Percentiles rank a stretch among this genome's conserved stretches.
phyloP scores from a whole-genome alignment of 2,797 vertebrate genomes.

The Oreortyx pictus region DNA sequence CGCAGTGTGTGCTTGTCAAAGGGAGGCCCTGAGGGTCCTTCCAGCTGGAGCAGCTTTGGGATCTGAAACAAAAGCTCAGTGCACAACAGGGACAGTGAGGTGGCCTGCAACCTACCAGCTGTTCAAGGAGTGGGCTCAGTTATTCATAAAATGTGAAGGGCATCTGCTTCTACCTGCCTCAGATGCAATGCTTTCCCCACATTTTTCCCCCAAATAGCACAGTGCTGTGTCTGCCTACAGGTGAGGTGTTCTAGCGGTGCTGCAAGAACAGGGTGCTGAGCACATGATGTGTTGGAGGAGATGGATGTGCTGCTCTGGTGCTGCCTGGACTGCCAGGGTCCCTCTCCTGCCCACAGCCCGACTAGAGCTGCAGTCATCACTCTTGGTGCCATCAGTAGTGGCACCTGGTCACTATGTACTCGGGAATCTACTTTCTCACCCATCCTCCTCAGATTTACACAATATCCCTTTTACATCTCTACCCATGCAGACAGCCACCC shows the following conservation, averaged over 20 bases:
- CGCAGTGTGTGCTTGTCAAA: neutral
- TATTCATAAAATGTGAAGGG: neutral
- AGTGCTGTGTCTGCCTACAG: neutral
- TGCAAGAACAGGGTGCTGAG: neutral
- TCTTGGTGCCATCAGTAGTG: neutral
- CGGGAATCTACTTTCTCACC: neutral
- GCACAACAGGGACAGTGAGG: neutral
- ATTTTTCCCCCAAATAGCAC: neutral
- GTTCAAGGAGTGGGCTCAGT: neutral
- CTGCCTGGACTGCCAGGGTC: neutral
- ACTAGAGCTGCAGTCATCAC: neutral
- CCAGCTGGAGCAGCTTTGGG: neutral
- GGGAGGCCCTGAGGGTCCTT: neutral
- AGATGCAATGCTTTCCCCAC: neutral
- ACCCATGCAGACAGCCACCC: neutral
- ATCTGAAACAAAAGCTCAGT: neutral
- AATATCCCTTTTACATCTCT: neutral
- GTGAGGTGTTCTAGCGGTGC: neutral
- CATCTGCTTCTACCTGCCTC: neutral
- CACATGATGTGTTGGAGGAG: accelerated
- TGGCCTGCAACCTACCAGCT: neutral
- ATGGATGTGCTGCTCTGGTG: neutral
- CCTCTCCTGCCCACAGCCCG: neutral
- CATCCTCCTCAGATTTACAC: neutral
- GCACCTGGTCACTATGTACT: neutral